phyloP scores from a whole-genome alignment of 2,113 vertebrate genomes.

The Phylloscopus whistleri region DNA sequence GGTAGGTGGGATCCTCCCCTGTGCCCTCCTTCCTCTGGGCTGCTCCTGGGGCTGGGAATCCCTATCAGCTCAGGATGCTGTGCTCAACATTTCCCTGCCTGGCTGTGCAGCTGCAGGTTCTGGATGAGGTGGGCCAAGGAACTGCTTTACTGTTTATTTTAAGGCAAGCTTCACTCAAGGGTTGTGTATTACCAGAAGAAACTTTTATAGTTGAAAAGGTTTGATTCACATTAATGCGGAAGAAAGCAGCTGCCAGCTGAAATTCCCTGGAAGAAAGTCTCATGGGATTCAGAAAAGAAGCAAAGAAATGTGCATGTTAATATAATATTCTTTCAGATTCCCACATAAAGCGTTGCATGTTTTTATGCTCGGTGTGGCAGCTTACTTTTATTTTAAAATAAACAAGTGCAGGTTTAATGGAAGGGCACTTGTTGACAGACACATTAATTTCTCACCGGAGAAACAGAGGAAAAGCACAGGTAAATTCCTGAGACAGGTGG shows the following conservation, averaged over 20 bases:
- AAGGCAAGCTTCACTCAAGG: not conserved
- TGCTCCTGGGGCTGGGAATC: not conserved
- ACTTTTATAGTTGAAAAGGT: not conserved
- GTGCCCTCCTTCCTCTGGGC: not conserved
- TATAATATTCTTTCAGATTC: conserved; percentile 59
- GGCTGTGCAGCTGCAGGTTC: not conserved
- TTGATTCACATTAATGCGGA: conserved; percentile 42
- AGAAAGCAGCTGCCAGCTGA: conserved; percentile 40
- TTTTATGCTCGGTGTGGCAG: conserved; percentile 13
- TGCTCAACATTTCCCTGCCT: not conserved
- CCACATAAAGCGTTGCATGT: not conserved
- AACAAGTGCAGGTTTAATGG: conserved; percentile 48
- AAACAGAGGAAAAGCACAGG: not conserved
- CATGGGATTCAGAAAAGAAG: conserved; percentile 60
- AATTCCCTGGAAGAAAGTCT: conserved; percentile 45
- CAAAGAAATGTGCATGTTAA: conserved; percentile 69
- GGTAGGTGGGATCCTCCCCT: not conserved
- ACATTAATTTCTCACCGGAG: conserved; percentile 8
- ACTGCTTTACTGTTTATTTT: not conserved
- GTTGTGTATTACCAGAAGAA: not conserved
- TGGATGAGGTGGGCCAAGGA: not conserved
- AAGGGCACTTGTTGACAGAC: conserved; percentile 50
- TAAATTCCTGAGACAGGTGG: not conserved
- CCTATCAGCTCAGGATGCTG: not conserved
- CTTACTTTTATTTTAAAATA: conserved; percentile 56